Base-by-base conservation (phyloP, 2,888 invertebrate species). In the Syrphus vitripennis region DNA sequence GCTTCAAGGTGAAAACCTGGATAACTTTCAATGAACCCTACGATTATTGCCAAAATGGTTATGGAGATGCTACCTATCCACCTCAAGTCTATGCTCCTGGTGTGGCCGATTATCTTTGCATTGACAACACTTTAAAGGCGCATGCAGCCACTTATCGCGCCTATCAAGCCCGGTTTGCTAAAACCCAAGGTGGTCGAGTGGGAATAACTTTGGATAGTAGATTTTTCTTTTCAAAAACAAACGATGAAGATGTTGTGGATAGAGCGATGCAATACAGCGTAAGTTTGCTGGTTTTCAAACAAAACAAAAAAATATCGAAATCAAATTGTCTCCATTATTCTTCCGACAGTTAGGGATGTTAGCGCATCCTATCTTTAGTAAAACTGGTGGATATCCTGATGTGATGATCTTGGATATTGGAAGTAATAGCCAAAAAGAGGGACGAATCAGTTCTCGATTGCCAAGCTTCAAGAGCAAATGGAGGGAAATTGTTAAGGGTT, bases 91-190 rank as follows among this genome's bases (percentile, higher is more conserved):
- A 93, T 59, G 90, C 91, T 0, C 90, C 93, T 2, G 94, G 93
- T 45, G 88, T 93, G 6, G 94, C 92, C 3, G 93, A 93, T 29
- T 94, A 94, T 78, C 72, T 93, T 4, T 94, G 94, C 76, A 93
- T 93, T 16, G 93, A 94, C 88, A 91, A 93, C 31, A 91, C 94
- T 26, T 88, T 93, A 0, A 63, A 93, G 10, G 94, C 95, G 0
- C 95, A 96, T 89, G 93, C 93, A 12, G 91, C 89, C 26, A 93
- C 92, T 0, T 94, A 93, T 88, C 90, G 91, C 9, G 86, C 92
- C 2, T 94, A 93, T 71, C 90, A 91, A 26, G 89, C 90, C 6
- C 91, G 93, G 24, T 93, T 92, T 87, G 92, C 90, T 42, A 67
- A 89, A 1, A 76, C 87, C 0, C 90, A 91, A 48, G 80, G 84